A percentile compares a stretch with the other conserved stretches of the same genome.
Conservation (phyloP, 2,797 vertebrate genomes). For the Ctenopoma multispine region DNA sequence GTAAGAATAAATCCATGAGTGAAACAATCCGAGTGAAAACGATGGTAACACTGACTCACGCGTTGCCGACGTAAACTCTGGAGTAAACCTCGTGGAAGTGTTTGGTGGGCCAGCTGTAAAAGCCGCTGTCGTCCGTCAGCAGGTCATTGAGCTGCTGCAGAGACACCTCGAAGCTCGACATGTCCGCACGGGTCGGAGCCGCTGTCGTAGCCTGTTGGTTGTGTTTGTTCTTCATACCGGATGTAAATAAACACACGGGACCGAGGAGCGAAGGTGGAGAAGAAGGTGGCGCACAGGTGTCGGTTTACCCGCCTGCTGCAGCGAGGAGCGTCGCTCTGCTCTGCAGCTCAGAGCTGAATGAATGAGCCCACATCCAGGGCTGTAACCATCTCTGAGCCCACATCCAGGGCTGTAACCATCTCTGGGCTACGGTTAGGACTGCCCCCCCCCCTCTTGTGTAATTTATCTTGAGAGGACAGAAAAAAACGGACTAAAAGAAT, state of each 20-base stretch:
- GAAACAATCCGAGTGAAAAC: too few species aligned
- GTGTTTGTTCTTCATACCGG: constrained; percentile 55
- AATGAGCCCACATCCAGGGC: constrained; percentile 1
- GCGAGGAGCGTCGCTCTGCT: background rate
- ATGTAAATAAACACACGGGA: background rate
- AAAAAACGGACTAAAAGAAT: background rate
- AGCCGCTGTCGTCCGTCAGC: constrained; percentile 89
- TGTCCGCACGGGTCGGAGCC: constrained; percentile 41
- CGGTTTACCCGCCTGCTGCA: constrained; percentile 20
- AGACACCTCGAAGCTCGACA: constrained; percentile 85
- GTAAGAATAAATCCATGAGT: too few species aligned
- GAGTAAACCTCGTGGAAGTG: constrained; percentile 91
- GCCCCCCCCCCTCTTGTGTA: too few species aligned
- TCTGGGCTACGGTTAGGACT: too few species aligned
- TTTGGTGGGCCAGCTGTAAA: constrained; percentile 90
- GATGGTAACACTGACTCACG: constrained; percentile 83
- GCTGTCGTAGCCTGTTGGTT: constrained; percentile 25
- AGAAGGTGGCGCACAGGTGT: constrained; percentile 26
- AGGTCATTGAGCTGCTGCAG: constrained; percentile 95
- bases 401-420: too few species aligned
- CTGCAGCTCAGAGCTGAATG: too few species aligned
- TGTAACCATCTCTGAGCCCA: too few species aligned
- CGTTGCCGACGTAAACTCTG: constrained; percentile 92
- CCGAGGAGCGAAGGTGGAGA: too few species aligned
- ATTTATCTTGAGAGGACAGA: background rate